Base-by-base conservation (phyloP, 2,797 vertebrate genomes). In the Hoplostethus mediterraneus region DNA sequence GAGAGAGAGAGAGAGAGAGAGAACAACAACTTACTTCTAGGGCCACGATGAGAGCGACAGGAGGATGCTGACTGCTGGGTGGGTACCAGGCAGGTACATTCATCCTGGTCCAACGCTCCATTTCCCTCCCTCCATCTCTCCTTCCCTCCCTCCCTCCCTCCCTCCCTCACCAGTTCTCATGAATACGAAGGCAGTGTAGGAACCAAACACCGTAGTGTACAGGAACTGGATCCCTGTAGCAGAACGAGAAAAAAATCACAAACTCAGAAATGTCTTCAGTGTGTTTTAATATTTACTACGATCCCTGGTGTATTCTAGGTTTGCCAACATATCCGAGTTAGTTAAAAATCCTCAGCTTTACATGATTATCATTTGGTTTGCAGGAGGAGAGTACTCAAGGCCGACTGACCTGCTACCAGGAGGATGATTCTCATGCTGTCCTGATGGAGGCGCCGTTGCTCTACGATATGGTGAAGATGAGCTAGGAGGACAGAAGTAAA, bases 181-280 rank as follows among this genome's bases (percentile, higher is more conserved):
- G 79, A 95, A 96, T 82, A 96, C 89, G 73, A 96, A 96, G 47
- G 94, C 91, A 11, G 93, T 92, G 80, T 95, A 96, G 28, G 91
- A 93, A 63, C 94, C 94, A 36, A 96, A 96, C 67, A 95, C 89
- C 10, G 92, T 93, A 0, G 95, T 96, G 88, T 95, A 96, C 60
- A 92, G 92, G 86, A 96, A 96, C 89, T 96, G 95, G 77, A 95
- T 90, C 38, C 86, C 94, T 96, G 84, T 30, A 81, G 81, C 12
- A 81, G 5, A 75, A 28, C 9, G 66, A 21, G 12, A 49, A 14
- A 66, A 12, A 54, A 2, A 17, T 40, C 7, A 11, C 0, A 40
- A 8, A 8, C 38, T 40, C 9, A 10, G 0, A 40, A 40, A 53
- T 31, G 28, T 14, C 7, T 63, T 49, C 31, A 47, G 17, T 5